A percentile compares a stretch with the other conserved stretches of the same genome.
Conservation (phyloP, 2,888 invertebrate species). For the Chrysomela aeneicollis region DNA sequence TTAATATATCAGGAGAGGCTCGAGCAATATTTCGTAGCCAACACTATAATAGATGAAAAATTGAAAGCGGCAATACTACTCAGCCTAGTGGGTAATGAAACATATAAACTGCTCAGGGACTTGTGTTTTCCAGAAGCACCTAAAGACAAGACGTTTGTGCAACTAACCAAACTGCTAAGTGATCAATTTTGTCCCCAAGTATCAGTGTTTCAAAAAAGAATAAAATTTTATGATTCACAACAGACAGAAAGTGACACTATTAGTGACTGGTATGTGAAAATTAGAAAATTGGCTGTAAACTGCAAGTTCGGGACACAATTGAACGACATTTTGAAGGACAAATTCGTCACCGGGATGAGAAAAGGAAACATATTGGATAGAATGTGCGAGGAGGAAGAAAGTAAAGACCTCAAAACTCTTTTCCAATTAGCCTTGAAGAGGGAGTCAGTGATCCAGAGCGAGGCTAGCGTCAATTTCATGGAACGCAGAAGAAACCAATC, state of each 20-base stretch:
- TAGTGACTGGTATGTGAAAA: not conserved
- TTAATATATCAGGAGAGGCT: constrained; percentile 20
- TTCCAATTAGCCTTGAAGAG: too few species aligned
- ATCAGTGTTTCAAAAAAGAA: not conserved
- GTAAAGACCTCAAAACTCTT: too few species aligned
- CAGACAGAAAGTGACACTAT: not conserved
- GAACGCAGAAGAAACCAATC: too few species aligned
- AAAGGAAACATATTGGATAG: not conserved
- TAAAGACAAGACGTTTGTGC: constrained; percentile 11
- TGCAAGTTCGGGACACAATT: not conserved
- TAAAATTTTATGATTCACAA: not conserved
- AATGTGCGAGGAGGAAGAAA: not conserved
- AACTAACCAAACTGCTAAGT: too few species aligned
- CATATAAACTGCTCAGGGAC: constrained; percentile 27
- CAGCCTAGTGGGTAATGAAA: constrained; percentile 13
- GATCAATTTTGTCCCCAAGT: too few species aligned
- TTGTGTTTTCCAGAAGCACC: constrained; percentile 30
- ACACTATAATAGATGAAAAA: constrained; percentile 11
- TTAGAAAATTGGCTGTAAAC: not conserved
- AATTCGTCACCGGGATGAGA: not conserved
- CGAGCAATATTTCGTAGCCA: constrained; percentile 21
- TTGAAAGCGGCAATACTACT: constrained; percentile 21
- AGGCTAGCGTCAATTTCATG: too few species aligned
- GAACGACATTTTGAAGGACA: not conserved
- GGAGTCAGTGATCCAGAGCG: too few species aligned